A percentile compares a stretch with the other conserved stretches of the same genome.
These are phyloP conservation scores for Oceanodroma tethys DNA, from an alignment of 2,113 vertebrate genomes.

Conservation along the genomic window DNA sequence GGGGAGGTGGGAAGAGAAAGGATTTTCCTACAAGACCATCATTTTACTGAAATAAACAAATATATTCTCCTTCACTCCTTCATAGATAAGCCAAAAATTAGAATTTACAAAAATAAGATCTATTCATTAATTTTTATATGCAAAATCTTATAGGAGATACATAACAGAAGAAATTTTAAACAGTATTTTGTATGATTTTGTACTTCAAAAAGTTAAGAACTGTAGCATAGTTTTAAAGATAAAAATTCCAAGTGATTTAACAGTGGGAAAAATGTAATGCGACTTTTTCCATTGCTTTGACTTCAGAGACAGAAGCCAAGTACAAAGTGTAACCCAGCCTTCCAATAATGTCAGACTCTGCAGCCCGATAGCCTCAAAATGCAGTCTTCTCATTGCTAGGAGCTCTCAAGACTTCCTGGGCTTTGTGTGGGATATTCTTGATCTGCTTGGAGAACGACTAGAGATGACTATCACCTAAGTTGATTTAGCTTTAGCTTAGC, in stretches of 20 bases:
- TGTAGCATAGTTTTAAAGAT: not conserved
- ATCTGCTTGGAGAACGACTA: not conserved
- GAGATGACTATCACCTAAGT: not conserved
- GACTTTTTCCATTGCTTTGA: not conserved
- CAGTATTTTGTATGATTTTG: not conserved
- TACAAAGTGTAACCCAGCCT: not conserved
- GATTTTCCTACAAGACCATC: not conserved
- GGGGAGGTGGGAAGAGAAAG: not conserved
- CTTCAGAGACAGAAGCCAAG: not conserved
- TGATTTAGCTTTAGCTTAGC: not conserved
- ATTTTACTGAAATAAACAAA: conserved; percentile 9
- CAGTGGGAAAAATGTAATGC: not conserved
- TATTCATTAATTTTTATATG: not conserved
- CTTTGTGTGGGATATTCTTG: not conserved
- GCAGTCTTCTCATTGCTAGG: not conserved
- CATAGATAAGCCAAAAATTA: not conserved
- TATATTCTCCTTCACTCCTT: not conserved
- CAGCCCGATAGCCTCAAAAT: not conserved
- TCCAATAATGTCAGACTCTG: not conserved
- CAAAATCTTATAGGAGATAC: not conserved
- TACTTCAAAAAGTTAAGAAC: not conserved
- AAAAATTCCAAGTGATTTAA: not conserved
- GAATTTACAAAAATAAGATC: not conserved
- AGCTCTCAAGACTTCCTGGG: not conserved
- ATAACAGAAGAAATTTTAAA: not conserved